A percentile compares a stretch with the other conserved stretches of the same genome.
These are phyloP conservation scores for Phyllopteryx taeniolatus DNA, from an alignment of 2,113 vertebrate species.

Conservation along the genomic window DNA sequence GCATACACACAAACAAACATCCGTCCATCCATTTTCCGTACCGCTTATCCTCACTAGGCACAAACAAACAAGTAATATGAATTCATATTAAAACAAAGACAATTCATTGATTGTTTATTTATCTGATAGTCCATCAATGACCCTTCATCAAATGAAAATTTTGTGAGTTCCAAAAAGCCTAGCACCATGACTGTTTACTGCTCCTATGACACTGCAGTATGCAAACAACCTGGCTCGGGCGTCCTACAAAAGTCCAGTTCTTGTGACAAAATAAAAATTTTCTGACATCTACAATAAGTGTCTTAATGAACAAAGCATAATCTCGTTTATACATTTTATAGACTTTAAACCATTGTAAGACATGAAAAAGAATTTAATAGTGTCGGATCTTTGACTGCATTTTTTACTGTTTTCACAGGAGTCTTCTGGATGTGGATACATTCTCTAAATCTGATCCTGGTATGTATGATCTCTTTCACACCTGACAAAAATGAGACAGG, in stretches of 20 bases:
- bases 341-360: neutral
- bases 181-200: neutral
- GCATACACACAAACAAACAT: too few relatives aligned
- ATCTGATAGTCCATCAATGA: neutral
- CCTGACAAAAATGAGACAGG: neutral
- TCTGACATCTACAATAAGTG: neutral
- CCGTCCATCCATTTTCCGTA: too few relatives aligned
- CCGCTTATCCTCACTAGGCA: too few relatives aligned
- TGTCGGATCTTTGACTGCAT: neutral
- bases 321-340: neutral
- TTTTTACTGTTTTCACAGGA: constrained; percentile 71
- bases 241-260: neutral
- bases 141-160: neutral
- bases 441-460: constrained; percentile 95
- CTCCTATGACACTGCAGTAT: neutral
- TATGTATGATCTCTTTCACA: constrained; percentile 63
- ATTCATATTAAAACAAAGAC: too few relatives aligned
- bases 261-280: neutral
- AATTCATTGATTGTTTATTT: neutral
- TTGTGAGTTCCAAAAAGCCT: neutral
- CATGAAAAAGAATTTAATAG: neutral
- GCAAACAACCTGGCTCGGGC: neutral
- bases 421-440: constrained; percentile 90
- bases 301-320: neutral
- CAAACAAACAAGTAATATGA: too few relatives aligned